phyloP scores from a whole-genome alignment of 2,888 invertebrate genomes.

The Rutpela maculata region DNA sequence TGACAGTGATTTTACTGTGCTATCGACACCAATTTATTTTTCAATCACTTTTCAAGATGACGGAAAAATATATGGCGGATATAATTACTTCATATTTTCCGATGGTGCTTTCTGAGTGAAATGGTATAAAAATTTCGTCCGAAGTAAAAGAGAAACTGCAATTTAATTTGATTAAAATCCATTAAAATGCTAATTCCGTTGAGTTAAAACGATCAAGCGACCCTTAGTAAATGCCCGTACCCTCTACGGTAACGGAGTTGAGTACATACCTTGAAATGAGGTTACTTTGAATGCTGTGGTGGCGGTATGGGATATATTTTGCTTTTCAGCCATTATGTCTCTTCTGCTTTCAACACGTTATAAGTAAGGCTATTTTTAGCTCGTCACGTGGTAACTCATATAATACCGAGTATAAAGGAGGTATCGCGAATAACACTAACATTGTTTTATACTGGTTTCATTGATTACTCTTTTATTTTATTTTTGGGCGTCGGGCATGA shows the following conservation, averaged over 20 bases:
- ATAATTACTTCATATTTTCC: conserved; percentile 1
- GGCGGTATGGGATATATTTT: neutral
- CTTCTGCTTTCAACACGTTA: neutral
- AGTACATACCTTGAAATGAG: conserved; percentile 26
- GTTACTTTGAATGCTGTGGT: conserved; percentile 7
- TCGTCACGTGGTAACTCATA: neutral
- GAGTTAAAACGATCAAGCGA: conserved; percentile 30
- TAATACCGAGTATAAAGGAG: neutral
- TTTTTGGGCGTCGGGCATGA: no score
- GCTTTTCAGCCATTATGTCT: neutral
- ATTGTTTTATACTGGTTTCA: no score
- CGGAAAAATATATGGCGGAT: neutral
- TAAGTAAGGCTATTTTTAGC: neutral
- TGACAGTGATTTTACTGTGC: neutral
- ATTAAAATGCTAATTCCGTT: conserved; percentile 34
- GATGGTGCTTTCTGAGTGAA: neutral
- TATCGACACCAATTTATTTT: neutral
- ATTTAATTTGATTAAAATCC: conserved; percentile 34
- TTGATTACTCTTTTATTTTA: no score
- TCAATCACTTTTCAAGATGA: neutral
- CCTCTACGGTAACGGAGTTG: conserved; percentile 18
- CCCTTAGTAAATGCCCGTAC: conserved; percentile 20
- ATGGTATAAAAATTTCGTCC: conserved; percentile 13
- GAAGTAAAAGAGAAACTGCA: conserved; percentile 26
- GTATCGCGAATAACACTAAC: no score